Conservation (phyloP, 2,797 vertebrate genomes). For the Australoheros facetus region DNA sequence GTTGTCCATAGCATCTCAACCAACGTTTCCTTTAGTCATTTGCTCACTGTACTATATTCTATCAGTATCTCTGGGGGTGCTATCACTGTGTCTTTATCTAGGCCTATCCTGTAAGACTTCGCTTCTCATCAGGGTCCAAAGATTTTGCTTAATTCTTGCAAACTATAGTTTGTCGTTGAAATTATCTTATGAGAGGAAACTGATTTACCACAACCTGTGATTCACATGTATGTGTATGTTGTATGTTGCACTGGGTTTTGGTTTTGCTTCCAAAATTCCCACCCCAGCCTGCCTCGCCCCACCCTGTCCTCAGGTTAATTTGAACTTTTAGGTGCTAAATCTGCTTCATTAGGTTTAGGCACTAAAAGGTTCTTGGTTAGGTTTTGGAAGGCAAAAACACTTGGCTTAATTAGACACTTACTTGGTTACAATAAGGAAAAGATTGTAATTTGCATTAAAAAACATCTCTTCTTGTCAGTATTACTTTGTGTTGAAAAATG, state of each 20-base stretch:
- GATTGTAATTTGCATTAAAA: not conserved
- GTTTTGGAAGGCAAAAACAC: not conserved
- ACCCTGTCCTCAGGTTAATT: no score
- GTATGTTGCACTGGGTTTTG: not conserved
- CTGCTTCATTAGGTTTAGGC: not conserved
- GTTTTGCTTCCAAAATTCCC: no score
- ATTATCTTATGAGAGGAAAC: not conserved
- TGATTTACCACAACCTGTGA: not conserved
- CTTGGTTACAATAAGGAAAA: not conserved
- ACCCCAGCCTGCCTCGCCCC: no score
- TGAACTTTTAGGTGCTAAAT: not conserved
- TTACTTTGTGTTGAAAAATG: not conserved
- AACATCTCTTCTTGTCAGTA: not conserved
- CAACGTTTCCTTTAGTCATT: not conserved
- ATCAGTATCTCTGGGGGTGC: not conserved
- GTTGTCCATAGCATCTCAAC: not conserved
- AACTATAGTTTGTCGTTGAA: not conserved
- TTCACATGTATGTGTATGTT: no score
- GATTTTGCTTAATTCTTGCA: not conserved
- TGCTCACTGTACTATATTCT: not conserved
- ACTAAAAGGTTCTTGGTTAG: not conserved
- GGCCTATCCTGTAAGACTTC: not conserved
- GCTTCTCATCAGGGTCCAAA: not conserved
- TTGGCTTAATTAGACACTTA: not conserved
- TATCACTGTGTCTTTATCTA: not conserved